A percentile compares a stretch with the other conserved stretches of the same genome.
These are phyloP conservation scores for Eidolon dupreanum DNA, from an alignment of 2,797 vertebrate genomes.

Conservation along the genomic window DNA sequence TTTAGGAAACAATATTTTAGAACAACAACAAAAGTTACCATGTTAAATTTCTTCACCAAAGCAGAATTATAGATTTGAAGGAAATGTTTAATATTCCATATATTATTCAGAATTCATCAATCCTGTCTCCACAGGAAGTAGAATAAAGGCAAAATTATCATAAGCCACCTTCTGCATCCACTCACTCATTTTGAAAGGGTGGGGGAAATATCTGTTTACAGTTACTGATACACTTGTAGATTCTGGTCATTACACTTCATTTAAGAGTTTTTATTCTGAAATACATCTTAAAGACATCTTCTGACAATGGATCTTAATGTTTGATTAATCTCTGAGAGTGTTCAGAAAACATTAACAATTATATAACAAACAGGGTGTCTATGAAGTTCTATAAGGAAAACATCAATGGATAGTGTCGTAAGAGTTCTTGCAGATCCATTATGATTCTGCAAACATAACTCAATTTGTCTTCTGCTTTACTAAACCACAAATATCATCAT, in stretches of 20 bases:
- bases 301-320: neutral
- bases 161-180: neutral
- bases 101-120: neutral
- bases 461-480: neutral
- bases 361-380: neutral
- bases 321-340: neutral
- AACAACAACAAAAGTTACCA: neutral
- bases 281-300: neutral
- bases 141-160: neutral
- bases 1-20: neutral
- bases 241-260: neutral
- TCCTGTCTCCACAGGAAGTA: neutral
- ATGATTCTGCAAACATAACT: conserved; percentile 14
- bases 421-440: neutral
- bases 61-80: neutral
- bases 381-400: conserved; percentile 32
- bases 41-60: conserved; percentile 26
- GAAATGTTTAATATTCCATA: neutral
- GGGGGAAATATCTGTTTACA: neutral
- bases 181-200: neutral
- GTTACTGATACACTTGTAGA: neutral
- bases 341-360: conserved; percentile 10
- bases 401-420: neutral
- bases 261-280: neutral
- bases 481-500: conserved; percentile 50